These are phyloP conservation scores for Drosophila parvula DNA, from an alignment of 1,140 invertebrate genomes.

Conservation along the genomic window DNA sequence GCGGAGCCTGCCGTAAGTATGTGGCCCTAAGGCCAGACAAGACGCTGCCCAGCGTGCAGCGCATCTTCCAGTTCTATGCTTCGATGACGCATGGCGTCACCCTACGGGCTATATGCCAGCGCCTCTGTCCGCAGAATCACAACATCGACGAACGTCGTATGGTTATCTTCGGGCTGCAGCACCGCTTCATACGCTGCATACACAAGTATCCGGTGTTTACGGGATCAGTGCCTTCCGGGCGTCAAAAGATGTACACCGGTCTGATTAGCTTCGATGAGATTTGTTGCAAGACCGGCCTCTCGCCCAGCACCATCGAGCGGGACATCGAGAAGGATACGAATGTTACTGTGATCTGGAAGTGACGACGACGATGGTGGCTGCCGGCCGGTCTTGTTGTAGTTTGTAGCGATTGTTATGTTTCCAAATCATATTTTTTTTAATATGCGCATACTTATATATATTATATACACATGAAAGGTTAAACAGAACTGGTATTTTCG, in stretches of 20 bases:
- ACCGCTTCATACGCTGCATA: slow-evolving; percentile 93
- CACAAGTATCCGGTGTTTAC: slow-evolving; percentile 89
- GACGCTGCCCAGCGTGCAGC: slow-evolving; percentile 87
- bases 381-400: slow-evolving; percentile 32
- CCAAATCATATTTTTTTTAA: slow-evolving; percentile 37
- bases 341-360: slow-evolving; percentile 94
- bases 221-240: slow-evolving; percentile 83
- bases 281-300: slow-evolving; percentile 93
- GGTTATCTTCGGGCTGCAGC: slow-evolving; percentile 95
- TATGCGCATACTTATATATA: slow-evolving; percentile 14
- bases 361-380: slow-evolving; percentile 40
- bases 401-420: slow-evolving; percentile 48
- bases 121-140: slow-evolving; percentile 84
- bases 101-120: slow-evolving; percentile 92
- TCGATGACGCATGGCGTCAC: slow-evolving; percentile 93
- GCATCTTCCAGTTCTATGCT: slow-evolving; percentile 92
- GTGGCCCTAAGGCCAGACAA: slow-evolving; percentile 85
- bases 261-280: slow-evolving; percentile 93
- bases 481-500: neutral
- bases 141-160: slow-evolving; percentile 93
- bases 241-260: slow-evolving; percentile 91
- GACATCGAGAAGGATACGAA: slow-evolving; percentile 94
- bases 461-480: slow-evolving; percentile 12
- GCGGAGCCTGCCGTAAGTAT: slow-evolving; percentile 90
- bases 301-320: slow-evolving; percentile 92